Evolutionary conservation across 2,797 vertebrate genomes (phyloP).

Genomic region (Lacerta viridis): DNA sequence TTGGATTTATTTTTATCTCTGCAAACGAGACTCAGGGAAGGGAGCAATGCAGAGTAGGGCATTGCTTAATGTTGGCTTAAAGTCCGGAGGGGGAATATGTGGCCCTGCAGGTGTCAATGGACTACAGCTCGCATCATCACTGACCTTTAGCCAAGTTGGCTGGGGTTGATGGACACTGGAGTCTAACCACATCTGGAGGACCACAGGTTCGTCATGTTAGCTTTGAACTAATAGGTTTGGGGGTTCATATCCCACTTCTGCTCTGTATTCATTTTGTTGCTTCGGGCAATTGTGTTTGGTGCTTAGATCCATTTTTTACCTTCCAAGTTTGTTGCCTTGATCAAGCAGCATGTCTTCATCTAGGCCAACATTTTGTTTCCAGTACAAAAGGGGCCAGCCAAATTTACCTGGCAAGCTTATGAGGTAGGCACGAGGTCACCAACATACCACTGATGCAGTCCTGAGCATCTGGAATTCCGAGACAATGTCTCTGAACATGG

Average conservation of each 20-base stretch:
- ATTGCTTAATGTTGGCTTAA: too few species aligned
- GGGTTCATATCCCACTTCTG: neutral
- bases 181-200: neutral
- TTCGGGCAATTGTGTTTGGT: neutral
- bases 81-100: too few species aligned
- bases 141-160: neutral
- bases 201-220: neutral
- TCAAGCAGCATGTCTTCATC: neutral
- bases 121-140: neutral
- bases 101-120: neutral
- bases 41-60: too few species aligned
- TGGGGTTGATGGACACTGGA: neutral
- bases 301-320: neutral
- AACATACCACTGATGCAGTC: neutral
- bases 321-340: neutral
- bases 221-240: neutral
- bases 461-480: neutral
- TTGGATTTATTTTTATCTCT: too few species aligned
- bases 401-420: neutral
- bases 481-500: neutral
- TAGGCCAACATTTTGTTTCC: neutral
- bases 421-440: neutral
- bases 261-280: neutral
- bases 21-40: too few species aligned
- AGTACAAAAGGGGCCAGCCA: neutral